phyloP scores from a whole-genome alignment of 2,888 invertebrate species.

The Dromius quadrimaculatus region DNA sequence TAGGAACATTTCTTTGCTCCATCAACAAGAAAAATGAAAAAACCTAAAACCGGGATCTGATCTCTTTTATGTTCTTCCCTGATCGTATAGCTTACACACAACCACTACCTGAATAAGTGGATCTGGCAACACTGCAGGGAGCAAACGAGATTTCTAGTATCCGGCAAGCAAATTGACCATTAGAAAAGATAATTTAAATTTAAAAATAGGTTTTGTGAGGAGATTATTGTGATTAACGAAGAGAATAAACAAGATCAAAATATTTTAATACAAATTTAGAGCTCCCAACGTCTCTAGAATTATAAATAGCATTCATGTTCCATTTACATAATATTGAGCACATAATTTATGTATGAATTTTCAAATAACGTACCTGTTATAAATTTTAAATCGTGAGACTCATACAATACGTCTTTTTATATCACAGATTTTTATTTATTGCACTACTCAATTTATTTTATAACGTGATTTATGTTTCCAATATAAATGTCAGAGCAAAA shows the following conservation, averaged over 20 bases:
- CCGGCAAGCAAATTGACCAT: constrained; percentile 1
- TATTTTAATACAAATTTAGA: not conserved
- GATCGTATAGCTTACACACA: constrained; percentile 1
- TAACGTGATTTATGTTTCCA: constrained; percentile 24
- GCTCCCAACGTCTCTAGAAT: not conserved
- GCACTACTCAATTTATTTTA: constrained; percentile 32
- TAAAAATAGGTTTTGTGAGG: not conserved
- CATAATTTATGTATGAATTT: constrained; percentile 33
- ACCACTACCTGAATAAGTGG: constrained; percentile 2
- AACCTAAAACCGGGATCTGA: not conserved
- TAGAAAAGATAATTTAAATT: not conserved
- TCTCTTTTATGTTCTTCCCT: not conserved
- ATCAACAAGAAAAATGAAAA: constrained; percentile 10
- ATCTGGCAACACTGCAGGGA: constrained; percentile 4
- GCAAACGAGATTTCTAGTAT: constrained; percentile 1
- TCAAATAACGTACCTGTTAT: constrained; percentile 31
- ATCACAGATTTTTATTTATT: constrained; percentile 37
- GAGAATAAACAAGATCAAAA: not conserved
- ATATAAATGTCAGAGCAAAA: constrained; percentile 15
- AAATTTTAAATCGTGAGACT: constrained; percentile 31
- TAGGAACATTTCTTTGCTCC: constrained; percentile 9
- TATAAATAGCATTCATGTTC: constrained; percentile 36
- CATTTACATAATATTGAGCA: constrained; percentile 31
- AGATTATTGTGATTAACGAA: constrained; percentile 1
- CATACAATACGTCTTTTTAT: constrained; percentile 32